Conservation (phyloP, 2,888 invertebrate species). For the Drepana falcataria region DNA sequence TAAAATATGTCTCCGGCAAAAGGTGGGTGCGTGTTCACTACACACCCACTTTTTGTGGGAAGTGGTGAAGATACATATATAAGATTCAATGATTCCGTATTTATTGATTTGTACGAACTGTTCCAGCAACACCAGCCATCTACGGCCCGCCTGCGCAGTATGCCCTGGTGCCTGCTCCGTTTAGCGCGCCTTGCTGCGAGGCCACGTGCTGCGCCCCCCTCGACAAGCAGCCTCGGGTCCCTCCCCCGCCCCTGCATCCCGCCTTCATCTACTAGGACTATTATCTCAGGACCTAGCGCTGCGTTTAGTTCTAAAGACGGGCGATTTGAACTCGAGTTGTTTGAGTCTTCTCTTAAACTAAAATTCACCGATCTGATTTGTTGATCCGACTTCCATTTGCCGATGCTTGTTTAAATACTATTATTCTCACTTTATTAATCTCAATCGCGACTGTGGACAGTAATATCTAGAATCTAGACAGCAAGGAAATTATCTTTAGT, state of each 20-base stretch:
- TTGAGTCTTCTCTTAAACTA: neutral
- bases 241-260: conserved; percentile 64
- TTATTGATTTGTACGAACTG: neutral
- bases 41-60: too few species aligned
- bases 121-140: conserved; percentile 59
- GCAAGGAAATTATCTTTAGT: too few species aligned
- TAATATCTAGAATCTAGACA: too few species aligned
- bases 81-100: too few species aligned
- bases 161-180: conserved; percentile 61
- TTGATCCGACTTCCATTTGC: neutral
- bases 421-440: too few species aligned
- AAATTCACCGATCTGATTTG: neutral
- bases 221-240: conserved; percentile 63
- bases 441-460: too few species aligned
- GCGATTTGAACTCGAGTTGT: neutral
- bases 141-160: conserved; percentile 67
- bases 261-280: conserved; percentile 64
- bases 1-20: too few species aligned
- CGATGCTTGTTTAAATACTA: too few species aligned
- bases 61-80: too few species aligned
- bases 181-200: conserved; percentile 62
- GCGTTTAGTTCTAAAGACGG: neutral
- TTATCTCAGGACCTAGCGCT: neutral
- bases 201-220: conserved; percentile 63
- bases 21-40: too few species aligned